Conservation (phyloP, 2,888 invertebrate genomes). For the Tenthredo amoena region DNA sequence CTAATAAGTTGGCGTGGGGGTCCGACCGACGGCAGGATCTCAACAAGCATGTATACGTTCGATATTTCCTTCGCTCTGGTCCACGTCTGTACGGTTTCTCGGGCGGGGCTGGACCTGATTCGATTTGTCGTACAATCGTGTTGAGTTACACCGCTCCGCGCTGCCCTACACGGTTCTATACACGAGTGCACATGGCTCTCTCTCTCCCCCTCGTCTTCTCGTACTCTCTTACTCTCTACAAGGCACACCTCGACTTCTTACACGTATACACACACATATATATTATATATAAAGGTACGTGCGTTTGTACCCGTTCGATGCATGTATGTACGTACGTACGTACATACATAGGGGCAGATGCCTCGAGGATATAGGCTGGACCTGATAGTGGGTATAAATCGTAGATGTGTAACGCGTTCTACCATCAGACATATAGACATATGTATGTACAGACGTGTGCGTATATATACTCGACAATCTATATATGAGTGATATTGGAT, state of each 20-base stretch:
- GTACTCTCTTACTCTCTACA: background rate
- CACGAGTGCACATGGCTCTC: slow-evolving; percentile 43
- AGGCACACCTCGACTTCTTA: slow-evolving; percentile 21
- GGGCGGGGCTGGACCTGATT: slow-evolving; percentile 62
- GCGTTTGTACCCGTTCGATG: background rate
- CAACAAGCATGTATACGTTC: background rate
- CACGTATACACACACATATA: no score
- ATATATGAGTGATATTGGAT: slow-evolving; percentile 41
- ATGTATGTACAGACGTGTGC: background rate
- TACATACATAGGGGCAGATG: background rate
- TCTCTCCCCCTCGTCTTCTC: background rate
- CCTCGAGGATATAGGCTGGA: background rate
- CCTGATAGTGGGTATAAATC: background rate
- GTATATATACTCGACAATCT: background rate
- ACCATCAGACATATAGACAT: background rate
- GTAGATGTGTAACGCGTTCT: background rate
- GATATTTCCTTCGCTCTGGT: background rate
- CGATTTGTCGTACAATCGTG: slow-evolving; percentile 69
- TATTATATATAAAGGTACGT: background rate
- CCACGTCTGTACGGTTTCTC: slow-evolving; percentile 22
- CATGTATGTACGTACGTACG: background rate
- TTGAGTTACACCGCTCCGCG: slow-evolving; percentile 53
- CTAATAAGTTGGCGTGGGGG: slow-evolving; percentile 50
- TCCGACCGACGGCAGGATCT: background rate
- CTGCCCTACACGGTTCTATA: slow-evolving; percentile 46